A percentile compares a stretch with the other conserved stretches of the same genome.
phyloP scores from a whole-genome alignment of 2,888 invertebrate genomes.

The Noctua comes region DNA sequence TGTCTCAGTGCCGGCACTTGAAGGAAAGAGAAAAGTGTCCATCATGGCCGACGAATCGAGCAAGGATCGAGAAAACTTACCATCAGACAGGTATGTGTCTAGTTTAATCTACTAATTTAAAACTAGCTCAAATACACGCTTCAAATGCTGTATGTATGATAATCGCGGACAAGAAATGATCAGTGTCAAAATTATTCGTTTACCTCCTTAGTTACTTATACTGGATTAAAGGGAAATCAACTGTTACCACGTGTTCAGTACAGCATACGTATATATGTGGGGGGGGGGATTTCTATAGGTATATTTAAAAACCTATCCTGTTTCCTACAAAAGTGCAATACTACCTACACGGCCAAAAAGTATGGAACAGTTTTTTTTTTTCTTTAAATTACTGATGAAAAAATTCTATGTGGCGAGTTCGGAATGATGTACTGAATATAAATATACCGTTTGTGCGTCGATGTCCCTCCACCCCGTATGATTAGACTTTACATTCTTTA shows the following conservation, averaged over 20 bases:
- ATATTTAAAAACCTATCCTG: too few relatives aligned
- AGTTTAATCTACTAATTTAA: background rate
- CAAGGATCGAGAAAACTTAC: conserved; percentile 92
- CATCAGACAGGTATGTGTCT: conserved; percentile 90
- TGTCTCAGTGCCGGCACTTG: conserved; percentile 71
- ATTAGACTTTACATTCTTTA: background rate
- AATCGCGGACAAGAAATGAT: background rate
- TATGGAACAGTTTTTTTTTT: background rate
- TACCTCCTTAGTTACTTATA: background rate
- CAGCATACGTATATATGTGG: too few relatives aligned
- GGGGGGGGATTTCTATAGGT: too few relatives aligned
- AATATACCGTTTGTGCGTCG: too few relatives aligned
- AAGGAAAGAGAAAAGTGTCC: conserved; percentile 91
- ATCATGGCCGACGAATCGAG: conserved; percentile 91
- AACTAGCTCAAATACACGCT: background rate
- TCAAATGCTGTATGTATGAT: background rate
- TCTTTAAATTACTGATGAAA: background rate
- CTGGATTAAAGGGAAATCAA: background rate
- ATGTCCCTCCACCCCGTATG: background rate
- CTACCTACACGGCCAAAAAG: too few relatives aligned
- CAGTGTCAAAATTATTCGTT: background rate
- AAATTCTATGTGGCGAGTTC: too few relatives aligned
- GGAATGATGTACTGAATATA: too few relatives aligned
- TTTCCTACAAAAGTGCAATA: too few relatives aligned
- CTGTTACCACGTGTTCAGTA: too few relatives aligned